Base-by-base conservation (phyloP, 2,797 vertebrate species). In the Protonibea diacanthus region DNA sequence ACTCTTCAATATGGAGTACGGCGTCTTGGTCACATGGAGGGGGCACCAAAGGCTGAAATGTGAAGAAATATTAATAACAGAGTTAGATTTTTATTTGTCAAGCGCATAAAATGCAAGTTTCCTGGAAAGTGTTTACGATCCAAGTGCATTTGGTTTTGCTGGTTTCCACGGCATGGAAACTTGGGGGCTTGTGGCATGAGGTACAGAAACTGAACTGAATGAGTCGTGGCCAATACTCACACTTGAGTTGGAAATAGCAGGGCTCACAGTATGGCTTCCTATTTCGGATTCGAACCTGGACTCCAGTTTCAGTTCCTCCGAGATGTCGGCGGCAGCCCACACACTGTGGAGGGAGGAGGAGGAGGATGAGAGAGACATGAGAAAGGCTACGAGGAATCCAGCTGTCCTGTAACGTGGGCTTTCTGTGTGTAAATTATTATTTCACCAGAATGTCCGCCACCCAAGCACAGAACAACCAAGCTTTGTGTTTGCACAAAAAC, bases 221-320 rank as follows among this genome's bases (percentile, higher is more conserved):
- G 29, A 23, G 18, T 18, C 0, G 1, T 48, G 38, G 71, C 80
- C 29, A 29, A 25, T 73, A 88, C 93, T 94, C 96, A 97, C 97
- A 96, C 96, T 96, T 94, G 92, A 96, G 93, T 93, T 95, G 92
- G 95, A 96, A 87, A 96, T 97, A 96, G 95, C 97, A 98, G 94
- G 90, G 82, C 15, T 97, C 96, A 91, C 98, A 98, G 95, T 95
- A 96, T 74, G 97, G 96, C 71, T 96, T 95, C 84, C 93, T 66
- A 91, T 96, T 96, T 93, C 95, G 84, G 94, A 99, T 96, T 87
- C 96, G 92, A 88, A 98, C 97, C 95, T 97, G 96, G 45, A 96
- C 95, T 94, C 97, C 96, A 4, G 93, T 91, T 66, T 93, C 91
- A 65, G 95, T 94, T 88, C 96, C 95, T 81, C 96, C 93, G 1